Evolutionary conservation across 2,113 vertebrate species (phyloP), one percentile per base, ranked within the genome.

Genomic region (Oreochromis tanganicae): DNA sequence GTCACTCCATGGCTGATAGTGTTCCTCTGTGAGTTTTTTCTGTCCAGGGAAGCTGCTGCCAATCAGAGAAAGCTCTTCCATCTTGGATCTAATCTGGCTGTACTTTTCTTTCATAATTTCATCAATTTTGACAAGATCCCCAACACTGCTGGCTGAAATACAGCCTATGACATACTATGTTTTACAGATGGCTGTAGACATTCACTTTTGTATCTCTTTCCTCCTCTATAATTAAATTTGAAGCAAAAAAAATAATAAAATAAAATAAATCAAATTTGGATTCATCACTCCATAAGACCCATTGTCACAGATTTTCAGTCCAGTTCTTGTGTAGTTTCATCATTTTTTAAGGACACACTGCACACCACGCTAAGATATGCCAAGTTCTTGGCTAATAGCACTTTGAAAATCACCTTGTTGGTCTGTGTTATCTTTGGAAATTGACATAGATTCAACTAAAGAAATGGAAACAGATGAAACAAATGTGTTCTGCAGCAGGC

Each of bases 301-400:
- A 14, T 43, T 43, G 66, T 24, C 36, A 24, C 66, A 9, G 66
- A 1, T 24, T 43, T 43, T 9, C 38, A 71, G 36, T 71, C 66
- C 66, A 71, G 66, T 43, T 71, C 38, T 71, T 43, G 66, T 43
- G 66, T 71, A 43, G 38, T 71, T 16, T 71, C 7, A 3, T 71
- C n/a, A 16, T 16, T 43, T 71, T 46, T 43, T 24, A 41, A 71
- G 66, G 0, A 71, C 66, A 71, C 32, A 66, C 32, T 66, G 59
- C 32, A 63, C 9, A 2, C 10, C 6, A 66, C 2, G 1, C 61
- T 38, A n/a, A 71, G 66, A 43, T 16, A 0, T 16, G 36, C n/a
- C n/a, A 71, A 0, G 1, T 9, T 16, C n/a, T 71, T 41, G 12
- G 36, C 36, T 71, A 43, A 43, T 3, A 71, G n/a, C 66, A 43